Conservation (phyloP, 1,140 invertebrate genomes). For the Artemia franciscana region DNA sequence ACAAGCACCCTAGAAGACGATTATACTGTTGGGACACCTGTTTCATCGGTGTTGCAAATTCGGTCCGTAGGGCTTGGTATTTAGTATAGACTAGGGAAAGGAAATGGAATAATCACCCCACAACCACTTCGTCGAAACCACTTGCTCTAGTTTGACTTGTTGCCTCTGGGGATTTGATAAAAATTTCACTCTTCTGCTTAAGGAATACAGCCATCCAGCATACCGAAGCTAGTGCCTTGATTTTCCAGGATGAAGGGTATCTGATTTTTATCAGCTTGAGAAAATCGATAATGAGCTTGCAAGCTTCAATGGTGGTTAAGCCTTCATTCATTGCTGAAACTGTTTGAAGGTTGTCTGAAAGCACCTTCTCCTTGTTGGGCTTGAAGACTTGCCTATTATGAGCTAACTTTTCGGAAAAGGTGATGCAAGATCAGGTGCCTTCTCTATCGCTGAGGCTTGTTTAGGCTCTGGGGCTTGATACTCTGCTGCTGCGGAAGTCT, state of each 20-base stretch:
- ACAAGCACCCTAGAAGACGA: constrained; percentile 10
- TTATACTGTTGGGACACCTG: constrained; percentile 19
- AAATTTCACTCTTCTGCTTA: neutral
- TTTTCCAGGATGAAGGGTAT: constrained; percentile 13
- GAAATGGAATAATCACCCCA: constrained; percentile 8
- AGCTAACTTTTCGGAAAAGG: neutral
- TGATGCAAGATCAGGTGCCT: neutral
- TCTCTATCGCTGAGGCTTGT: neutral
- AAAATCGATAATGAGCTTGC: constrained; percentile 20
- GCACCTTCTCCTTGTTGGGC: neutral
- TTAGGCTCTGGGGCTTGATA: neutral
- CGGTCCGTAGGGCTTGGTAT: constrained; percentile 9
- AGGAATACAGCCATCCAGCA: neutral
- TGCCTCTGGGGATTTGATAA: neutral
- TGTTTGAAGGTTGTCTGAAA: neutral
- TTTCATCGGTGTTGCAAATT: constrained; percentile 22
- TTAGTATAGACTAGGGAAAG: constrained; percentile 11
- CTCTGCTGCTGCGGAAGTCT: neutral
- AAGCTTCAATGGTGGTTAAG: constrained; percentile 1
- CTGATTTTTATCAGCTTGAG: constrained; percentile 16
- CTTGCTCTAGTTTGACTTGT: neutral
- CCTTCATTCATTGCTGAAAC: neutral
- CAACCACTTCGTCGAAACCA: neutral
- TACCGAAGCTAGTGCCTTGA: neutral
- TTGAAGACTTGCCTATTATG: neutral